Conservation (phyloP, 1,140 invertebrate genomes). For the Atta texana region DNA sequence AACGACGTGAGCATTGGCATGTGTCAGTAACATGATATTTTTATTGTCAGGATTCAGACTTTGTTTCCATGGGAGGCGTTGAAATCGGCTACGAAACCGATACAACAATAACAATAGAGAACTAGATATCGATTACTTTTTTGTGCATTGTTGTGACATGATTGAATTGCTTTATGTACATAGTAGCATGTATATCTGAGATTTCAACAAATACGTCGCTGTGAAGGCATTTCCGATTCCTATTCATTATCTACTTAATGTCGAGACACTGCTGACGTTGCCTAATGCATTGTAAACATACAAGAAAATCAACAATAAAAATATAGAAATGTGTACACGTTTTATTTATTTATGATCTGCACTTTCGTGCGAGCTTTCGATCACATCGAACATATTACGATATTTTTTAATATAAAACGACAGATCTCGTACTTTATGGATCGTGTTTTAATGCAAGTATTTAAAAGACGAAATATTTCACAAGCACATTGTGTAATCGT, state of each 20-base stretch:
- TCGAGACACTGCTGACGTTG: neutral
- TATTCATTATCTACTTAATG: conserved; percentile 38
- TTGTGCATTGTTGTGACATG: conserved; percentile 27
- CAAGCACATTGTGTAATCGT: conserved; percentile 31
- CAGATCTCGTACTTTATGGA: neutral
- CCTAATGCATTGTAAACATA: neutral
- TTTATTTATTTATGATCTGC: neutral
- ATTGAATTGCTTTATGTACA: conserved; percentile 21
- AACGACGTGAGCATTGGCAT: conserved; percentile 47
- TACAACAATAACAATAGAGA: conserved; percentile 41
- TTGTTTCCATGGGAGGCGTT: conserved; percentile 31
- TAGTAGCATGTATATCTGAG: neutral
- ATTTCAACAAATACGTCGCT: conserved; percentile 19
- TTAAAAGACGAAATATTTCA: conserved; percentile 36
- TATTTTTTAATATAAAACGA: conserved; percentile 18
- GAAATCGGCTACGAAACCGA: conserved; percentile 43
- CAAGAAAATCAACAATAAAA: conserved; percentile 4
- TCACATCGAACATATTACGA: neutral
- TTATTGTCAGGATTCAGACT: conserved; percentile 56
- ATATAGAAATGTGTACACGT: neutral
- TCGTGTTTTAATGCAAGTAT: conserved; percentile 18
- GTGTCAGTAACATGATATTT: conserved; percentile 54
- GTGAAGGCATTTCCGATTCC: conserved; percentile 5
- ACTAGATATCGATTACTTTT: conserved; percentile 58
- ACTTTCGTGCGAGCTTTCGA: neutral